Evolutionary conservation across 1,140 invertebrate species (phyloP).

Genomic region (Parapsyche elsis): DNA sequence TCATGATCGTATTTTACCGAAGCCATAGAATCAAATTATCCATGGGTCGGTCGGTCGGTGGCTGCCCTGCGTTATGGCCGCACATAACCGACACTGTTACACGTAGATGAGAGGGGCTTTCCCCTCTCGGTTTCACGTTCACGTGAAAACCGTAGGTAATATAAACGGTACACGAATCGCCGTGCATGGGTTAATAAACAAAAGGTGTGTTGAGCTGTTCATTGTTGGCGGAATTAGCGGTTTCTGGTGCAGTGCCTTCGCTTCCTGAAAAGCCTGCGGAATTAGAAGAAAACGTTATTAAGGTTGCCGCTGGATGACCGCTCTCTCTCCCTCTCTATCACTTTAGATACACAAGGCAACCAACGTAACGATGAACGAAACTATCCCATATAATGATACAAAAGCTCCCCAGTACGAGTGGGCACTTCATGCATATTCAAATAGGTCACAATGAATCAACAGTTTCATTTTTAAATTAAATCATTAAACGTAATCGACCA

Average conservation of each 20-base stretch:
- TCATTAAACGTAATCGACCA: too few relatives aligned
- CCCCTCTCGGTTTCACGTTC: not conserved
- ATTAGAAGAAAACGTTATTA: slow-evolving; percentile 46
- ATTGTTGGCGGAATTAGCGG: slow-evolving; percentile 56
- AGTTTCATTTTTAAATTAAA: too few relatives aligned
- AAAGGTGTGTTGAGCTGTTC: slow-evolving; percentile 53
- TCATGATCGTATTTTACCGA: slow-evolving; percentile 53
- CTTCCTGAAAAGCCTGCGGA: slow-evolving; percentile 32
- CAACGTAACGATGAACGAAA: too few relatives aligned
- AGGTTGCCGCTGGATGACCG: not conserved
- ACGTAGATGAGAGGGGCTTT: not conserved
- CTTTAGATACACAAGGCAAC: not conserved
- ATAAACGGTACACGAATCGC: slow-evolving; percentile 10
- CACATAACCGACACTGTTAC: not conserved
- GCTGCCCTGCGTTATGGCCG: slow-evolving; percentile 4
- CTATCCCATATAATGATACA: too few relatives aligned
- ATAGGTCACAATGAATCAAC: too few relatives aligned
- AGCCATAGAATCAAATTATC: slow-evolving; percentile 55
- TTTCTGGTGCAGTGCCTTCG: slow-evolving; percentile 45
- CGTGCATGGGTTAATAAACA: slow-evolving; percentile 53
- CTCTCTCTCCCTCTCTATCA: not conserved
- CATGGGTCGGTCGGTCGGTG: slow-evolving; percentile 31
- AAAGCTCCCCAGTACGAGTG: too few relatives aligned
- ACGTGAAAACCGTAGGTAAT: slow-evolving; percentile 38
- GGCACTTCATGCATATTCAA: too few relatives aligned